A percentile compares a stretch with the other conserved stretches of the same genome.
Conservation (phyloP, 2,113 vertebrate species). For the Eulemur rufifrons region DNA sequence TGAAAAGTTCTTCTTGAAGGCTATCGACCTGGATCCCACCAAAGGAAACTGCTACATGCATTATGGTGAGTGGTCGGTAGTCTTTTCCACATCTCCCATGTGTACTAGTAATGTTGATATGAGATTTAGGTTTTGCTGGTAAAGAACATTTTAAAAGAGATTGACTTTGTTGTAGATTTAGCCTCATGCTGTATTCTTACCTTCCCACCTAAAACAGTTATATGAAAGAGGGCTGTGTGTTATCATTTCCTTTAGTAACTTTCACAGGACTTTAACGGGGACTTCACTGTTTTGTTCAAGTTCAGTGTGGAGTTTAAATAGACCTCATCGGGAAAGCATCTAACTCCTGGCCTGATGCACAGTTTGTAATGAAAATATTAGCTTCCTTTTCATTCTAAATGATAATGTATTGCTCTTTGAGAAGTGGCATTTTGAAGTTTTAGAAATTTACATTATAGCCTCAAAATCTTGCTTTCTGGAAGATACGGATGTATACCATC, state of each 20-base stretch:
- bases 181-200: background rate
- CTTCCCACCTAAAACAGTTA: background rate
- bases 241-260: background rate
- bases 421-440: slow-evolving; percentile 23
- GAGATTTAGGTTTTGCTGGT: background rate
- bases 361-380: slow-evolving; percentile 4
- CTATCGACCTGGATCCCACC: slow-evolving; percentile 96
- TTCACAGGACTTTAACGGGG: background rate
- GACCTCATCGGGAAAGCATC: slow-evolving; percentile 32
- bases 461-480: slow-evolving; percentile 40
- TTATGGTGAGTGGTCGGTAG: slow-evolving; percentile 90
- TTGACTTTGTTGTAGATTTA: background rate
- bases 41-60: slow-evolving; percentile 99
- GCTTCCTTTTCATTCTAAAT: slow-evolving; percentile 17
- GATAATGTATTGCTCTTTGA: background rate
- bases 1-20: slow-evolving; percentile 96
- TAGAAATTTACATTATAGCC: slow-evolving; percentile 21
- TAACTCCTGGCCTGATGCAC: background rate
- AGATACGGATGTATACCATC: background rate
- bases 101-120: background rate
- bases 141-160: background rate
- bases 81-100: background rate
- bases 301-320: background rate
- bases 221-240: background rate
- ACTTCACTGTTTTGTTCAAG: background rate